Percentiles rank a stretch among this genome's conserved stretches.
phyloP scores from a whole-genome alignment of 2,113 vertebrate species.

The Actenoides hombroni region DNA sequence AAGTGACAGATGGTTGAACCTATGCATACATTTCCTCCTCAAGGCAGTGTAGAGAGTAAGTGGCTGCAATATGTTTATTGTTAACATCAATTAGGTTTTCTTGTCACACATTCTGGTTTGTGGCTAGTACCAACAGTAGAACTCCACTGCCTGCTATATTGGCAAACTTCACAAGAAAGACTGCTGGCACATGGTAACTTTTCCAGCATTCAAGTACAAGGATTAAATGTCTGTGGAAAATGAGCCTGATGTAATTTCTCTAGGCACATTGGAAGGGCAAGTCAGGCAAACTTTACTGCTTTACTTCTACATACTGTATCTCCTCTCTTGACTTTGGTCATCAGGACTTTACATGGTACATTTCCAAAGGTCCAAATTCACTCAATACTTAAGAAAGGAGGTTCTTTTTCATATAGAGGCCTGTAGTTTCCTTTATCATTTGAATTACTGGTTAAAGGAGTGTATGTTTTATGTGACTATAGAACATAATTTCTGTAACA shows the following conservation, averaged over 20 bases:
- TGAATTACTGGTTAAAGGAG: background rate
- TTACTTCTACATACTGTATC: background rate
- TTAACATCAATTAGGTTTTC: background rate
- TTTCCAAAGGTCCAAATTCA: background rate
- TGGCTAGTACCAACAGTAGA: background rate
- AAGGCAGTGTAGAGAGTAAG: background rate
- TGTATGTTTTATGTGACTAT: background rate
- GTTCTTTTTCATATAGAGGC: background rate
- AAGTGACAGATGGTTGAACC: background rate
- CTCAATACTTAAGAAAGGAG: background rate
- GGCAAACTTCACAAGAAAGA: background rate
- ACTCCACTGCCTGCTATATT: background rate
- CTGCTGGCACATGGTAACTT: background rate
- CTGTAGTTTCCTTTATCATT: background rate
- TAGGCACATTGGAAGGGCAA: background rate
- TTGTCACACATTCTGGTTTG: background rate
- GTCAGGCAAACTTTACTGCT: background rate
- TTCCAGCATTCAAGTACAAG: background rate
- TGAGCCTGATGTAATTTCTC: background rate
- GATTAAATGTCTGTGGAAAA: background rate
- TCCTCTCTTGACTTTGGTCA: background rate
- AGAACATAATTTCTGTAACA: background rate
- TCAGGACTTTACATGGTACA: background rate
- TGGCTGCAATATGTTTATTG: background rate
- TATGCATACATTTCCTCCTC: background rate